Percentiles rank a stretch among this genome's conserved stretches.
Conservation (phyloP, 2,113 vertebrate genomes). For the Oryctolagus cuniculus region mOryCun1.1 NC_091434.1:106642001-106642500, state of each 20-base stretch:
- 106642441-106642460: not conserved
- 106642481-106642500: slow-evolving; percentile 56
- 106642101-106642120: no score
- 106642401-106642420: slow-evolving; percentile 6
- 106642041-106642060: no score
- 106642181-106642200: not conserved
- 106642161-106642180: no score
- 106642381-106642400: not conserved
- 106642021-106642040: no score
- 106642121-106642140: no score
- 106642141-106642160: no score
- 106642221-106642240: not conserved
- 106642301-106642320: not conserved
- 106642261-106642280: not conserved
- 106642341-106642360: not conserved
- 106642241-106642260: not conserved
- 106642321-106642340: not conserved
- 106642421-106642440: not conserved
- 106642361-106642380: not conserved
- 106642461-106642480: not conserved
- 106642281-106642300: not conserved
- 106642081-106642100: no score
- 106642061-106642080: no score
- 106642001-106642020: no score
- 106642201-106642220: slow-evolving; percentile 3